Evolutionary conservation across 2,113 vertebrate genomes (phyloP).

Genomic region (Alligator mississippiensis): DNA sequence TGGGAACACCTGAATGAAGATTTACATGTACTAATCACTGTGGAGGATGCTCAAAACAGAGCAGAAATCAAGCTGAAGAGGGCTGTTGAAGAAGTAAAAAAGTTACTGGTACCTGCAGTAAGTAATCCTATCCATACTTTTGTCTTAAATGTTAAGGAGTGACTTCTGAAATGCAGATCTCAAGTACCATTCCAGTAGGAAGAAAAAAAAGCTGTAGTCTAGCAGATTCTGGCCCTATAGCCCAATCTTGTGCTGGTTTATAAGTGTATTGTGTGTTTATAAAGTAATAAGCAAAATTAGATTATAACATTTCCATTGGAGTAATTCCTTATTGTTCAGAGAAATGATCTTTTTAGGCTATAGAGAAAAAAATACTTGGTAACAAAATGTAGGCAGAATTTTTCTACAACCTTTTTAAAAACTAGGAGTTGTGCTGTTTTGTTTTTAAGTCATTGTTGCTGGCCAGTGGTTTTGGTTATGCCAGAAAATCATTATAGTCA

Average conservation of each 20-base stretch:
- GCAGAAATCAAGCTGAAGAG: slow-evolving; percentile 96
- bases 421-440: too few species aligned
- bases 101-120: slow-evolving; percentile 94
- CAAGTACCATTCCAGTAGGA: neutral
- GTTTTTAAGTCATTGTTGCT: too few species aligned
- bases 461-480: too few species aligned
- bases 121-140: slow-evolving; percentile 74
- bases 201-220: neutral
- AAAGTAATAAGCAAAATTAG: slow-evolving; percentile 6
- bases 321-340: neutral
- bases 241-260: neutral
- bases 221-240: neutral
- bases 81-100: slow-evolving; percentile 95
- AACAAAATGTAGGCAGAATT: neutral
- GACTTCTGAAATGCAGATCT: neutral
- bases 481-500: too few species aligned
- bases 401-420: too few species aligned
- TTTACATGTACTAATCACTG: slow-evolving; percentile 95
- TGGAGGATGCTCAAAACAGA: slow-evolving; percentile 96
- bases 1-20: slow-evolving; percentile 98
- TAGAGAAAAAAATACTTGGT: neutral
- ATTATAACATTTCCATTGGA: neutral
- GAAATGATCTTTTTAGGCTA: neutral
- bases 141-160: neutral
- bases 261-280: neutral